Percentiles rank a stretch among this genome's conserved stretches.
Evolutionary conservation across 2,797 vertebrate genomes (phyloP).

Genomic region (Lacerta bilineata): DNA sequence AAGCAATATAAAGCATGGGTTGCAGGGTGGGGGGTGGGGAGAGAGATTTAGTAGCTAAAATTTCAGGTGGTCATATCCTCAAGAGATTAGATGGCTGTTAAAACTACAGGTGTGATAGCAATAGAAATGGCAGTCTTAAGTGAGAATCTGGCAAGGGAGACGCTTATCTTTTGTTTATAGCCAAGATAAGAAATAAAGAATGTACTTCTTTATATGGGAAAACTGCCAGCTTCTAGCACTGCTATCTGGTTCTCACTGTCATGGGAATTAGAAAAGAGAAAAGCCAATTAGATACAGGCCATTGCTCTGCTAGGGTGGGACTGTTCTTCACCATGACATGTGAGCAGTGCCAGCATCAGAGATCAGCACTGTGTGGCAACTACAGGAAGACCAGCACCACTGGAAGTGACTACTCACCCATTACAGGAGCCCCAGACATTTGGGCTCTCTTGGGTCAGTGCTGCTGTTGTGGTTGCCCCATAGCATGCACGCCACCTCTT

Average conservation of each 20-base stretch:
- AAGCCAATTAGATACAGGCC: slow-evolving; percentile 11
- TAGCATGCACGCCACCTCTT: not conserved
- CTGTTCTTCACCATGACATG: not conserved
- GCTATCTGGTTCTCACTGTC: slow-evolving; percentile 5
- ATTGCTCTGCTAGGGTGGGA: not conserved
- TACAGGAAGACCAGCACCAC: not conserved
- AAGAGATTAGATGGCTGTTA: slow-evolving; percentile 29
- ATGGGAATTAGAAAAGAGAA: not conserved
- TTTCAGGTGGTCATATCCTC: slow-evolving; percentile 10
- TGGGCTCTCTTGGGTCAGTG: not conserved
- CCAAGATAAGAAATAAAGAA: slow-evolving; percentile 37
- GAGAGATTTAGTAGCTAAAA: slow-evolving; percentile 6
- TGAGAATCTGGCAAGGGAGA: slow-evolving; percentile 30
- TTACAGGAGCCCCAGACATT: not conserved
- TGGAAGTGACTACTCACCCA: not conserved
- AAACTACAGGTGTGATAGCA: slow-evolving; percentile 22
- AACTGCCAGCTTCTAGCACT: slow-evolving; percentile 15
- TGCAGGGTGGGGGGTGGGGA: not conserved
- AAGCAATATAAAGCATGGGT: not conserved
- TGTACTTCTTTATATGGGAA: not conserved
- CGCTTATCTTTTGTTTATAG: slow-evolving; percentile 40
- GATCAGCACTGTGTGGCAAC: not conserved
- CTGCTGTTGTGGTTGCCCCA: not conserved
- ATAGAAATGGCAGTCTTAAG: slow-evolving; percentile 25
- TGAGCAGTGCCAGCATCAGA: not conserved